Conservation (phyloP, 2,797 vertebrate species). For the Psittacula echo region DNA sequence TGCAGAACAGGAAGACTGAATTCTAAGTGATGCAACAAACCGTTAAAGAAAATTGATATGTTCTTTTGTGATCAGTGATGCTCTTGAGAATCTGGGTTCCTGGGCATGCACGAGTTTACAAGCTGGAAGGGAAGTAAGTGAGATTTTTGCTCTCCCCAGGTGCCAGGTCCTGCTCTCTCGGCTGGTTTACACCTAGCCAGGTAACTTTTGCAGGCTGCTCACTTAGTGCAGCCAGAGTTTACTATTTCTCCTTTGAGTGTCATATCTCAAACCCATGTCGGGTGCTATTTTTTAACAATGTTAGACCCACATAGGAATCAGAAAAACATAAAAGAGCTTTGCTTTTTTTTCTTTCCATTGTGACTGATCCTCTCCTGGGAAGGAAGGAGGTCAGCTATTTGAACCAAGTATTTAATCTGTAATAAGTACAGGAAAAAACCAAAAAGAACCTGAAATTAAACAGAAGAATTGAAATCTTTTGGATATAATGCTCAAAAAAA, state of each 20-base stretch:
- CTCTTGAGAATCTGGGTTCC: neutral
- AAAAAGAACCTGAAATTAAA: neutral
- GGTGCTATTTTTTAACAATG: neutral
- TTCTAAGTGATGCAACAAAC: neutral
- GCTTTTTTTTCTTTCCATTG: neutral
- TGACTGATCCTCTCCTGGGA: neutral
- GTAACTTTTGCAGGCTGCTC: neutral
- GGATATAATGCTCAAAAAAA: neutral
- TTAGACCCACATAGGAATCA: neutral
- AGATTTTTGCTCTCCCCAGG: neutral
- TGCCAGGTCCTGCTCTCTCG: accelerated
- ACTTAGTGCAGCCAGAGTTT: neutral
- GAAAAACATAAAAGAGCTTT: neutral
- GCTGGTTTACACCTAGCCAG: neutral
- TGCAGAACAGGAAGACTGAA: accelerated
- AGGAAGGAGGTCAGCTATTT: neutral
- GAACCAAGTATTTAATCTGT: neutral
- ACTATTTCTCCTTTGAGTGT: neutral
- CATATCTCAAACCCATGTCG: neutral
- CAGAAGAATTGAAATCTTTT: neutral
- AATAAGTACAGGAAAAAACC: neutral
- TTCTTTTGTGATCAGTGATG: accelerated
- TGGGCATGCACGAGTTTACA: neutral
- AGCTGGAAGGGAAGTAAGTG: neutral
- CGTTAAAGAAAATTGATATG: neutral